phyloP scores from a whole-genome alignment of 2,888 invertebrate genomes.

The Drosophila pullipes region DNA sequence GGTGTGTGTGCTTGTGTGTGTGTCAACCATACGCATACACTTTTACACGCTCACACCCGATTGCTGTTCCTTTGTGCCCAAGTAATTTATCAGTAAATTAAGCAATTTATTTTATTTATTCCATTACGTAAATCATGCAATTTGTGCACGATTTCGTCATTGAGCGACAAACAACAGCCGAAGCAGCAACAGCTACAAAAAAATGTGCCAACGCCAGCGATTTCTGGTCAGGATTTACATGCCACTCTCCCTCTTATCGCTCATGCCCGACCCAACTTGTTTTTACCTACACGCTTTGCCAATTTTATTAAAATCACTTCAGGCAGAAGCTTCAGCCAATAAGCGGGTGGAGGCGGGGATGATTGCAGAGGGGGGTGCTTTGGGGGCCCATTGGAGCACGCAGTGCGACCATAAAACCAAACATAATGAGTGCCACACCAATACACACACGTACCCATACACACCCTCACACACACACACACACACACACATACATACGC shows the following conservation, averaged over 20 bases:
- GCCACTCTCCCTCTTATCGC: neutral
- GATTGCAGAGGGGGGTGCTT: conserved; percentile 3
- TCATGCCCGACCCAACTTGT: conserved; percentile 47
- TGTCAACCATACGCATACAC: conserved; percentile 21
- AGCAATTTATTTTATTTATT: conserved; percentile 84
- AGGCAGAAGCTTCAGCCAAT: conserved; percentile 45
- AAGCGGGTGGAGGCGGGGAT: neutral
- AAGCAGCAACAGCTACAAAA: conserved; percentile 23
- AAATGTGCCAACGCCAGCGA: conserved; percentile 72
- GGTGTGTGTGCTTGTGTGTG: conserved; percentile 24
- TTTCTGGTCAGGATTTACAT: conserved; percentile 78
- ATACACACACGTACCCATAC: conserved; percentile 33
- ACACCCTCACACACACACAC: conserved; percentile 23
- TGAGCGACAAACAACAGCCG: conserved; percentile 36
- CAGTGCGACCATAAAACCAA: conserved; percentile 69
- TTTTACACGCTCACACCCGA: neutral
- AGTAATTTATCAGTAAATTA: conserved; percentile 84
- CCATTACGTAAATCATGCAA: conserved; percentile 83
- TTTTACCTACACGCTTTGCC: conserved; percentile 76
- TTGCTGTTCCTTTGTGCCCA: conserved; percentile 33
- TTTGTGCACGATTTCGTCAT: conserved; percentile 81
- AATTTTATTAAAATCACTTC: conserved; percentile 82
- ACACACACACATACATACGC: conserved; percentile 17
- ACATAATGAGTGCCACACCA: conserved; percentile 67
- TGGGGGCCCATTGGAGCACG: conserved; percentile 39